Conservation (phyloP, 64 coral and sea anemone genomes). For the Porites australiensis region DNA sequence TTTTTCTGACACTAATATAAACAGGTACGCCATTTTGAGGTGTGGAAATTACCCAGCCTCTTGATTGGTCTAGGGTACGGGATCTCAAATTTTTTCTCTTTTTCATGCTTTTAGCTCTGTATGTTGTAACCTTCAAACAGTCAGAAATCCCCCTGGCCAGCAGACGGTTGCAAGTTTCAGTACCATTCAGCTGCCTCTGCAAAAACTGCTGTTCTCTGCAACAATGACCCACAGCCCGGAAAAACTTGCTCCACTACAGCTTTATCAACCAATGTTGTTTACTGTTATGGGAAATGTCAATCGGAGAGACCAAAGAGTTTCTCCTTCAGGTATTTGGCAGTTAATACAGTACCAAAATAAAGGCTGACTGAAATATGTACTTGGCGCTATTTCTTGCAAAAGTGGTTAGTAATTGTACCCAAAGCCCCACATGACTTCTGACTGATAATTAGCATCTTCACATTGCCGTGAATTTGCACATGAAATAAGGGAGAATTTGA, state of each 20-base stretch:
- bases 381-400: no score
- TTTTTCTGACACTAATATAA: no score
- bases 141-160: constrained; percentile 26
- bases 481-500: no score
- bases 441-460: no score
- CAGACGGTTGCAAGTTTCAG: constrained; percentile 69
- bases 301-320: neutral
- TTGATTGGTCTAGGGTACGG: no score
- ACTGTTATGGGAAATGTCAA: constrained; percentile 40
- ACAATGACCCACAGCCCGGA: constrained; percentile 97
- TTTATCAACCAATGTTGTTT: constrained; percentile 83
- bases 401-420: no score
- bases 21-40: no score
- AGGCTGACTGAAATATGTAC: no score
- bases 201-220: constrained; percentile 96
- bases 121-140: constrained; percentile 55
- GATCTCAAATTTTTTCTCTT: no score
- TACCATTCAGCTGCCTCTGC: constrained; percentile 80
- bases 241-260: constrained; percentile 85
- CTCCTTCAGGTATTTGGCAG: constrained; percentile 1
- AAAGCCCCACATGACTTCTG: no score
- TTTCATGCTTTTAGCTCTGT: neutral
- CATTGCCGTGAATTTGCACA: no score
- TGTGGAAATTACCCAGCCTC: no score
- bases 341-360: neutral